Conservation (phyloP, 2,888 invertebrate genomes). For the Microplitis manilae region DNA sequence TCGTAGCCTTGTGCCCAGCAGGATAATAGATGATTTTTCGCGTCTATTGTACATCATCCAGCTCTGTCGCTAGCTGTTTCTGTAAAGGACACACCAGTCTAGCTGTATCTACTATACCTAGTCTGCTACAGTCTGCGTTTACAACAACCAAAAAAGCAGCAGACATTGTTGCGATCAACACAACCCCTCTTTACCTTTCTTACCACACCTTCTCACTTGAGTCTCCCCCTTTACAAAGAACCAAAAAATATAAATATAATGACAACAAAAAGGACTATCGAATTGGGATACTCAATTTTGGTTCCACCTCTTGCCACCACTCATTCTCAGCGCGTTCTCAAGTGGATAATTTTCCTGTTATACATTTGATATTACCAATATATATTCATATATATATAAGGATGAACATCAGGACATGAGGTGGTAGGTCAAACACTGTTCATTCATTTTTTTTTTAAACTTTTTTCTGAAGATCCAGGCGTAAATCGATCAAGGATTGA, state of each 20-base stretch:
- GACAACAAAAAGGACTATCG: conserved; percentile 38
- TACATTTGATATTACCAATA: conserved; percentile 61
- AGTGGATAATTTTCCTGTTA: conserved; percentile 71
- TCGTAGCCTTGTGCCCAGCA: conserved; percentile 44
- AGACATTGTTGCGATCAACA: conserved; percentile 39
- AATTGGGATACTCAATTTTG: conserved; percentile 37
- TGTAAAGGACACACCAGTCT: conserved; percentile 23
- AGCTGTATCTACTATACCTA: conserved; percentile 35
- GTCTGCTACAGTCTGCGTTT: conserved; percentile 29
- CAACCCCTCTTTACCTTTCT: conserved; percentile 29
- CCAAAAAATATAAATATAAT: conserved; percentile 34
- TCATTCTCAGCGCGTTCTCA: conserved; percentile 59
- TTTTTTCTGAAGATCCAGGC: neutral
- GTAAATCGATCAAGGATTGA: conserved; percentile 50
- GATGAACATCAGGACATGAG: neutral
- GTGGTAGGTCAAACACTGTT: too few relatives aligned
- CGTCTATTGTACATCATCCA: conserved; percentile 62
- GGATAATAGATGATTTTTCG: conserved; percentile 72
- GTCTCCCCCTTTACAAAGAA: conserved; percentile 7
- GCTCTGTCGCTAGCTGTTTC: neutral
- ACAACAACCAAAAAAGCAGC: neutral
- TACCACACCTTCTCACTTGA: conserved; percentile 27
- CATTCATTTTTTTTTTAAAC: too few relatives aligned
- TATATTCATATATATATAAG: conserved; percentile 16
- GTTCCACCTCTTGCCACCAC: conserved; percentile 37